phyloP scores from a whole-genome alignment of 2,113 vertebrate genomes.

The Paratilapia polleni region DNA sequence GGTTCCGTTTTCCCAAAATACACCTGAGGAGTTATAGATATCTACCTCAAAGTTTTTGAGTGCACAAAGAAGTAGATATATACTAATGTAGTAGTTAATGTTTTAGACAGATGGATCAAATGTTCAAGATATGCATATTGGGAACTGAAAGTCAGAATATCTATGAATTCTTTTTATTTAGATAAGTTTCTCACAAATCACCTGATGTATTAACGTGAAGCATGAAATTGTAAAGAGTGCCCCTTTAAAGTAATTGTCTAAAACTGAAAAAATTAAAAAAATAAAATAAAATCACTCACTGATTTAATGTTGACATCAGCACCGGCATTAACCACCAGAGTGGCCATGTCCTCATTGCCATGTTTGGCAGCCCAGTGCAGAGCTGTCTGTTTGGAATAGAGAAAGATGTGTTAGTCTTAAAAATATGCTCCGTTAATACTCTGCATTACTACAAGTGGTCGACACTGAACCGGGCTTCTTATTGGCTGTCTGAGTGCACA shows the following conservation, averaged over 20 bases:
- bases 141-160: background rate
- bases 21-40: no score
- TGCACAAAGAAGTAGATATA: no score
- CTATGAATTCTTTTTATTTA: accelerated
- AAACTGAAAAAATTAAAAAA: no score
- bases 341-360: constrained; percentile 81
- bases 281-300: constrained; percentile 64
- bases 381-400: constrained; percentile 73
- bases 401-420: background rate
- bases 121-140: background rate
- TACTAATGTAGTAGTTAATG: no score
- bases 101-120: no score
- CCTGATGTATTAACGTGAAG: background rate
- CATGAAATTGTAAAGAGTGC: background rate
- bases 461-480: constrained; percentile 9
- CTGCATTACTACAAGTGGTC: constrained; percentile 9
- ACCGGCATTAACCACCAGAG: constrained; percentile 75
- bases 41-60: no score
- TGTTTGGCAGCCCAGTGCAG: constrained; percentile 87
- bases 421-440: background rate
- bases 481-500: constrained; percentile 53
- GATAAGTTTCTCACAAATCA: background rate
- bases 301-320: constrained; percentile 83
- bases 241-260: background rate
- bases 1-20: no score